phyloP scores from a whole-genome alignment of 2,797 vertebrate genomes.

The Argyrosomus regius region DNA sequence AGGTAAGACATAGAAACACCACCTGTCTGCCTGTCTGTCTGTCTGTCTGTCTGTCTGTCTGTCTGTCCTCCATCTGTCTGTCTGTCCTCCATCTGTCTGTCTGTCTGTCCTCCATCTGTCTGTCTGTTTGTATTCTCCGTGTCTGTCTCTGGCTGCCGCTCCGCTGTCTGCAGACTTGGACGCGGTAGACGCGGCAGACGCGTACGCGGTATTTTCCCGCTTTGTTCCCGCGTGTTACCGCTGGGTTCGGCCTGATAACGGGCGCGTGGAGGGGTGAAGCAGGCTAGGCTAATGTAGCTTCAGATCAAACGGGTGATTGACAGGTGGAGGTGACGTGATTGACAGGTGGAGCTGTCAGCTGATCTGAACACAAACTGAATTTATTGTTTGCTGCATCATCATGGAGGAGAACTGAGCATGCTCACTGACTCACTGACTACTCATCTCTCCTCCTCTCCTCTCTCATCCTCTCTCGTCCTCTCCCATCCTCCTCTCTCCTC shows the following conservation, averaged over 20 bases:
- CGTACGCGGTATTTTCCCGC: neutral
- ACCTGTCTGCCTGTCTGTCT: neutral
- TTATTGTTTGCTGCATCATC: conserved; percentile 44
- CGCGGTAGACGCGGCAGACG: neutral
- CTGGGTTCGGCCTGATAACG: neutral
- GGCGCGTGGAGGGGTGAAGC: too few relatives aligned
- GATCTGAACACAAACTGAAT: neutral
- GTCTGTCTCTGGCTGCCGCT: conserved; percentile 5
- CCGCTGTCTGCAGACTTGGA: neutral
- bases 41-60: neutral
- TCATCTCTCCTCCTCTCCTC: neutral
- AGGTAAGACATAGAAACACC: conserved; percentile 49
- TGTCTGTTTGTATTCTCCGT: neutral
- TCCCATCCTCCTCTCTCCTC: neutral
- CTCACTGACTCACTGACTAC: conserved; percentile 25
- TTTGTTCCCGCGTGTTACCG: neutral
- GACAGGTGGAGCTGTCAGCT: neutral
- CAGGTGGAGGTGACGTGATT: neutral
- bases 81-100: neutral
- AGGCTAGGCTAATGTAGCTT: neutral
- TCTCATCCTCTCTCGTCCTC: neutral
- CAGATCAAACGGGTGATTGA: neutral
- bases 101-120: neutral
- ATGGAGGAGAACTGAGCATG: conserved; percentile 49
- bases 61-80: neutral